Conservation (phyloP, 2,797 vertebrate species). For the Chiroxiphia lanceolata region DNA sequence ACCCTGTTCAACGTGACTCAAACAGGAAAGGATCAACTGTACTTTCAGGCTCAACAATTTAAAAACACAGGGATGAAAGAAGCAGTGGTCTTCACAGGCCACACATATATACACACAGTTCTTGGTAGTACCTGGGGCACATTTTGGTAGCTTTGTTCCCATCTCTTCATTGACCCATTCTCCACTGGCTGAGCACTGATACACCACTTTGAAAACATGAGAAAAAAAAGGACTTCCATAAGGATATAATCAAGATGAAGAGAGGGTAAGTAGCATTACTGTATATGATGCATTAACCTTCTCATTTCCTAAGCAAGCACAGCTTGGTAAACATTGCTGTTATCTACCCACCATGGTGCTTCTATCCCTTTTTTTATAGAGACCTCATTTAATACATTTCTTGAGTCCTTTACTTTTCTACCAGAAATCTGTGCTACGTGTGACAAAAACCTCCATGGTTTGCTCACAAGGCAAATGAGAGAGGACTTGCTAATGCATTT, state of each 20-base stretch:
- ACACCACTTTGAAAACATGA: constrained; percentile 58
- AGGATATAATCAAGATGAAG: background rate
- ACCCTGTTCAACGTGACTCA: background rate
- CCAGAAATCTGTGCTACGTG: background rate
- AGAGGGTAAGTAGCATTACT: background rate
- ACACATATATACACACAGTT: fast-evolving
- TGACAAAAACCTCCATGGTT: background rate
- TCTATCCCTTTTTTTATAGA: background rate
- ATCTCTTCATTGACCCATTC: constrained; percentile 71
- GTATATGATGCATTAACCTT: background rate
- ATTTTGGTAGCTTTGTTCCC: constrained; percentile 68
- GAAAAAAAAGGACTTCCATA: background rate
- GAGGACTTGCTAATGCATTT: background rate
- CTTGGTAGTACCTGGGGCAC: constrained; percentile 74
- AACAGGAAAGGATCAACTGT: background rate
- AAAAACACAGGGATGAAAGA: background rate
- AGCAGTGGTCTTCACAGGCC: background rate
- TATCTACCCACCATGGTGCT: background rate
- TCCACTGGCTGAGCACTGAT: constrained; percentile 68
- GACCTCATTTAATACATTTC: background rate
- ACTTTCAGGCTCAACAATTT: background rate
- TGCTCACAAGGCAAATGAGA: background rate
- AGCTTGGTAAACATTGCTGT: background rate
- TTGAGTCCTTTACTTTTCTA: background rate
- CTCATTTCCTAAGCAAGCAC: background rate